phyloP scores from a whole-genome alignment of 2,888 invertebrate genomes.

The Chirona hameri region DNA sequence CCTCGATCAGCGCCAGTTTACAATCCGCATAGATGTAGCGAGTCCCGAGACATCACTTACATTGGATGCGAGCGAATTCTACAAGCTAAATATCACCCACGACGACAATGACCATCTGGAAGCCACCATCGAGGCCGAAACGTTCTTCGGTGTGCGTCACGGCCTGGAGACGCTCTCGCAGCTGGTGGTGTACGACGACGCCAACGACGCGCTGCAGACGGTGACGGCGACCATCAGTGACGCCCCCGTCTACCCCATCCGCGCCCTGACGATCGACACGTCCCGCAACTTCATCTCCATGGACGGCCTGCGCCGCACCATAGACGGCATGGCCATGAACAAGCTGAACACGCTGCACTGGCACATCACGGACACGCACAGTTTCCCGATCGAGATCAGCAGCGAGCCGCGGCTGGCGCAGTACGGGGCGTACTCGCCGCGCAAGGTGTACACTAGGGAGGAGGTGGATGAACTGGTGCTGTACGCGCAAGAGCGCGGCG shows the following conservation, averaged over 20 bases:
- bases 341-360: conserved; percentile 54
- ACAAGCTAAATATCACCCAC: conserved; percentile 31
- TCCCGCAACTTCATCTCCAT: conserved; percentile 46
- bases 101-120: conserved; percentile 23
- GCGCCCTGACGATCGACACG: conserved; percentile 56
- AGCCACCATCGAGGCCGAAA: conserved; percentile 33
- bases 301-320: conserved; percentile 34
- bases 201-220: conserved; percentile 31
- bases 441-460: conserved; percentile 64
- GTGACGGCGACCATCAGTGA: conserved; percentile 43
- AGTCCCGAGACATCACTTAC: neutral
- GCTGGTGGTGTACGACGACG: conserved; percentile 38
- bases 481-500: conserved; percentile 74
- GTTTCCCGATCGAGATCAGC: conserved; percentile 52
- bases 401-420: conserved; percentile 41
- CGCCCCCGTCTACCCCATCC: conserved; percentile 53
- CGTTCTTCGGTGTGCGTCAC: conserved; percentile 40
- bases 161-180: conserved; percentile 39
- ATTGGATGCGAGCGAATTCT: conserved; percentile 33
- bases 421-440: conserved; percentile 38
- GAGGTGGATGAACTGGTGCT: conserved; percentile 67
- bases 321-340: conserved; percentile 39
- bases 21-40: conserved; percentile 13
- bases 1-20: conserved; percentile 31
- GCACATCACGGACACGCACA: conserved; percentile 52